Base-by-base conservation (phyloP, 2,888 invertebrate genomes). In the Melinaea marsaeus region DNA sequence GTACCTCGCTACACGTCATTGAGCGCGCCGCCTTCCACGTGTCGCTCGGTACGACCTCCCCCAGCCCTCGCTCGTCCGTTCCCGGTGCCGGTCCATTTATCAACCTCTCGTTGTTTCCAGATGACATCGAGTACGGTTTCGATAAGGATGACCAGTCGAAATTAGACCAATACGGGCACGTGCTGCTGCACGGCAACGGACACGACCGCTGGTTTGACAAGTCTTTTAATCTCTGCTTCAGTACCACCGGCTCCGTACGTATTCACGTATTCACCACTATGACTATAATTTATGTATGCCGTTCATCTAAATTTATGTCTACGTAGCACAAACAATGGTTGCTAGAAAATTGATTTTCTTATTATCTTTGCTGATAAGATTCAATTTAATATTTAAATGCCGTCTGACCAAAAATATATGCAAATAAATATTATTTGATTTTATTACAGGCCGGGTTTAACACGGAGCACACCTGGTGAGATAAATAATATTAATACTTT, bases 181-280 rank as follows among this genome's bases (percentile, higher is more conserved):
- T 94, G 54, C 91, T 99, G 74, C 91, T 99, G 0, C 99, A 99
- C 81, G 99, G 99, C 61, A 97, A 97, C 79, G 99, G 99, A 7
- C 94, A 96, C 81, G 97, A 99, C 86, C 93, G 99, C 65, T 99
- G 99, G 99, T 99, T 98, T 84, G 99, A 99, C 90, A 99, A 99
- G 86, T 98, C 98, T 3, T 99, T 99, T 89, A 99, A 97, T 62
- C 92, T 99, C 32, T 97, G 99, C 81, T 93, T 99, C 79, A 97
- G 96, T 70, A 94, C 92, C 62, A 99, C 99, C 85, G 99, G 98
- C 72, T 93, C 96, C 78, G 98, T 95, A 84, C 92, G 93, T 85
- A 68, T 58, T 22, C 0, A n/a, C n/a, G n/a, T n/a, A 22, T 22
- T 22, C 22, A 22, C 22, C 22, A 22, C 22, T 22, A 22, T 22